Evolutionary conservation across 2,888 invertebrate species (phyloP).

Genomic region (Acleris emargana): DNA sequence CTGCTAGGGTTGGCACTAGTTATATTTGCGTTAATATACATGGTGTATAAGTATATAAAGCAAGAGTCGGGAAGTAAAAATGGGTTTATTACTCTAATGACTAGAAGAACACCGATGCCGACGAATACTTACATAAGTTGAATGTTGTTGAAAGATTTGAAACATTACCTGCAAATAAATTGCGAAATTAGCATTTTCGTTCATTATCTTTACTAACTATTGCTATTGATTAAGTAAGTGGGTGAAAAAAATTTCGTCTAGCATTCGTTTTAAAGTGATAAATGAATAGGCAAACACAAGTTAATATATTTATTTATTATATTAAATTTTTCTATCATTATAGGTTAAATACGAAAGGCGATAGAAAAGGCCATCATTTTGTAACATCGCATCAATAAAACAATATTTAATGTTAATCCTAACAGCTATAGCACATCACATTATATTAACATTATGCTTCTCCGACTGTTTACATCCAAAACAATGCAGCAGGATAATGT

Average conservation of each 20-base stretch:
- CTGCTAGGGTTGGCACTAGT: slow-evolving; percentile 45
- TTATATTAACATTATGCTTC: slow-evolving; percentile 2
- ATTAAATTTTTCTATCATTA: too few relatives aligned
- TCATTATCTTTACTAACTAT: not conserved
- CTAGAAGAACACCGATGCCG: not conserved
- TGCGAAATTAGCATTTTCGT: not conserved
- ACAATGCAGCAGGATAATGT: slow-evolving; percentile 70
- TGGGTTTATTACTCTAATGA: too few relatives aligned
- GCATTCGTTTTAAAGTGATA: too few relatives aligned
- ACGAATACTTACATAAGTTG: too few relatives aligned
- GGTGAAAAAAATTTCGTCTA: too few relatives aligned
- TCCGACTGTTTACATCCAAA: slow-evolving; percentile 53
- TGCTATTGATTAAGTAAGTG: too few relatives aligned
- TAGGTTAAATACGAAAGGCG: too few relatives aligned
- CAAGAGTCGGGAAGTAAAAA: too few relatives aligned
- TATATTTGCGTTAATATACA: slow-evolving; percentile 36
- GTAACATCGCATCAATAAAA: not conserved
- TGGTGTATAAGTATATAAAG: not conserved
- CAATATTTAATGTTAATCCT: slow-evolving; percentile 47
- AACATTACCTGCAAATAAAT: slow-evolving; percentile 21
- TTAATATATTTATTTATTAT: too few relatives aligned
- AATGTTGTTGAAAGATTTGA: too few relatives aligned
- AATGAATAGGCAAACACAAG: too few relatives aligned
- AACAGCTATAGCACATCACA: slow-evolving; percentile 48
- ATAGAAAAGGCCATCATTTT: too few relatives aligned